A percentile compares a stretch with the other conserved stretches of the same genome.
Conservation (phyloP, 2,113 vertebrate species). For the Dicaeum eximium region DNA sequence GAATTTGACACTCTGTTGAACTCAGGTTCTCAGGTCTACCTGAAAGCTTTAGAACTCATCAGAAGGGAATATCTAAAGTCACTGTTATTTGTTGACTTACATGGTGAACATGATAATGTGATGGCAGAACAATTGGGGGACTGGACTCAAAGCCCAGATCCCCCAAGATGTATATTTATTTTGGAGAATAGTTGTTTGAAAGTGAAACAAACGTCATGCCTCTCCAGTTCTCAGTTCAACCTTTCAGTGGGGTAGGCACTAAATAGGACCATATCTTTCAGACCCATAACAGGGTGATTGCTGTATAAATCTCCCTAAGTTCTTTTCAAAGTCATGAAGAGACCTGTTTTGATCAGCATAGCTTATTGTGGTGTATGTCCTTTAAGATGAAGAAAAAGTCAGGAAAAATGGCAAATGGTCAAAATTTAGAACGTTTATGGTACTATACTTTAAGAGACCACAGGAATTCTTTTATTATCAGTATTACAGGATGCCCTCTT, state of each 20-base stretch:
- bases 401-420: neutral
- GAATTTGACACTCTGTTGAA: neutral
- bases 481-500: neutral
- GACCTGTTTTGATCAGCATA: neutral
- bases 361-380: neutral
- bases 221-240: neutral
- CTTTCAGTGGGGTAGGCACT: neutral
- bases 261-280: neutral
- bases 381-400: neutral
- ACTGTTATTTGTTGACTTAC: neutral
- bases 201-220: neutral
- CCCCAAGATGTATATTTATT: neutral
- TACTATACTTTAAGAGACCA: neutral
- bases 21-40: neutral
- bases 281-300: neutral
- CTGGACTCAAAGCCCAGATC: neutral
- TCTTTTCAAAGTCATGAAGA: neutral
- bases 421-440: neutral
- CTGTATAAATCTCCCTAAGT: neutral
- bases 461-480: neutral
- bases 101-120: neutral
- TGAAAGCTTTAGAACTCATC: neutral
- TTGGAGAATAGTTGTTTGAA: neutral
- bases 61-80: neutral
- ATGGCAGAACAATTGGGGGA: accelerated